Evolutionary conservation across 2,797 vertebrate species (phyloP).

Genomic region (Sebastes baramenuke): DNA sequence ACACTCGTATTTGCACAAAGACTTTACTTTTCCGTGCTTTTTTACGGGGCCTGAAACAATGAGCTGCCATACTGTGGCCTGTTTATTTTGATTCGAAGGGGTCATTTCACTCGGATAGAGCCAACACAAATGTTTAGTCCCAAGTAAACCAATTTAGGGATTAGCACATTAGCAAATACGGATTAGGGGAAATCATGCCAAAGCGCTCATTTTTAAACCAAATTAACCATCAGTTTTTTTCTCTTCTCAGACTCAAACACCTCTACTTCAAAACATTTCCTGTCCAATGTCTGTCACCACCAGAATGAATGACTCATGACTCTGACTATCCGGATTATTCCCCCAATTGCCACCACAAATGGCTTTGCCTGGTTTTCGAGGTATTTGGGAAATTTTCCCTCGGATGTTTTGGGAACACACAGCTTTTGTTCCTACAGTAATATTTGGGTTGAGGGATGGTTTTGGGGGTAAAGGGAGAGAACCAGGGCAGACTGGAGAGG

Average conservation of each 20-base stretch:
- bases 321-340: slow-evolving; percentile 39
- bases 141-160: slow-evolving; percentile 23
- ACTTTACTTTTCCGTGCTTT: slow-evolving; percentile 2
- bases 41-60: slow-evolving; percentile 28
- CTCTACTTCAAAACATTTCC: slow-evolving; percentile 35
- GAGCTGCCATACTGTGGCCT: slow-evolving; percentile 10
- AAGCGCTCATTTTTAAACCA: slow-evolving; percentile 1
- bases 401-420: slow-evolving; percentile 53
- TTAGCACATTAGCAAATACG: slow-evolving; percentile 26
- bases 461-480: background rate
- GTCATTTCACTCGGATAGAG: slow-evolving; percentile 10
- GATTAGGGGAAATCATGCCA: background rate
- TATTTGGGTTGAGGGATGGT: slow-evolving; percentile 35
- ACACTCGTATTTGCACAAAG: slow-evolving; percentile 20
- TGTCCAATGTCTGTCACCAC: slow-evolving; percentile 40
- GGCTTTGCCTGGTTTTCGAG: slow-evolving; percentile 48
- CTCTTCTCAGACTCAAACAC: background rate
- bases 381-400: slow-evolving; percentile 49
- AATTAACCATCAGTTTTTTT: background rate
- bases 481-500: background rate
- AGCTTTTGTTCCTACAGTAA: slow-evolving; percentile 60
- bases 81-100: slow-evolving; percentile 29
- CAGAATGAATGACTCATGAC: slow-evolving; percentile 49
- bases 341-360: slow-evolving; percentile 57
- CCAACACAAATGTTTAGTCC: slow-evolving; percentile 45